Base-by-base conservation (phyloP, 2,113 vertebrate species). In the Calidris pygmaea region DNA sequence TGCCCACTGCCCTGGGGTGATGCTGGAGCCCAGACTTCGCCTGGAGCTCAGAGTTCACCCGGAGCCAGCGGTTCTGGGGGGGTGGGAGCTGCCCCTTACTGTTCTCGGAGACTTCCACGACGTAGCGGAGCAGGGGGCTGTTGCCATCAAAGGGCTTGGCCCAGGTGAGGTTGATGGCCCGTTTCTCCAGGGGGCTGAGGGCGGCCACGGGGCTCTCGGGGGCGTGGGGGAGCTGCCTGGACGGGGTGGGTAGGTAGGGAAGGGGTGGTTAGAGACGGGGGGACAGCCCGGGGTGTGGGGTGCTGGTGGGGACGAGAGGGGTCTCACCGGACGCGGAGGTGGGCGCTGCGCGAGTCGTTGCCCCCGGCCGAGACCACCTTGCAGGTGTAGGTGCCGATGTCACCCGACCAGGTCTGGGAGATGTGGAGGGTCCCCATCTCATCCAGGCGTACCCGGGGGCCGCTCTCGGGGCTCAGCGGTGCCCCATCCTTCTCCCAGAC, bases 341-440 rank as follows among this genome's bases (percentile, higher is more conserved):
- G 98, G 10, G 99, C 99, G 8, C 98, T 99, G 81, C 98, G 98
- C 0, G 99, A 99, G 96, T 99, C 99, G 12, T 99, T 99, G 88
- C 99, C 99, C 6, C 99, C 99, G 0, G 99, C 98, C 0, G 99
- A 99, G 35, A 99, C 97, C 89, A 99, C 99, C 14, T 98, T 97
- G 98, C 99, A 99, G 55, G 99, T 99, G 98, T 99, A 99, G 1
- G 98, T 99, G 93, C 99, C 99, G 3, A 99, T 99, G 97, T 99
- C 99, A 1, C 99, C 99, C 0, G 99, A 99, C 99, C 99, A 99
- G 6, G 99, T 99, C 94, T 99, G 99, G n/a, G 99, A 98, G 98
- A 99, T 99, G 97, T 99, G 99, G 84, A 99, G 98, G 24, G 99
- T 98, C 76, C 99, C 99, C 5, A 95, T 97, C 12, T 94, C 95